phyloP scores from a whole-genome alignment of 2,888 invertebrate species.

The Eupithecia vulgata region DNA sequence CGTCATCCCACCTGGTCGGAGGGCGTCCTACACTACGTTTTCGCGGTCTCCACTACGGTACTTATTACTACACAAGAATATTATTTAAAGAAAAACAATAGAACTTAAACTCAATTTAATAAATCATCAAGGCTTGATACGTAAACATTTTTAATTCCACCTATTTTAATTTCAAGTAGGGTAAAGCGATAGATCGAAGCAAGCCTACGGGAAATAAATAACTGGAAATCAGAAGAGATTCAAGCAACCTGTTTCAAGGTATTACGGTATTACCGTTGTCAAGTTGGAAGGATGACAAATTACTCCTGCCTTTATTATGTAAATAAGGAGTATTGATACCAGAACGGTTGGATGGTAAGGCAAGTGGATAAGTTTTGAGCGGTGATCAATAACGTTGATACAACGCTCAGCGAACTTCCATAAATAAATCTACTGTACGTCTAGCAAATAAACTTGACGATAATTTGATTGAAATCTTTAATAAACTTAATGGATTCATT shows the following conservation, averaged over 20 bases:
- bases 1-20: too few relatives aligned
- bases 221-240: conserved; percentile 11
- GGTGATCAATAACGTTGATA: conserved; percentile 46
- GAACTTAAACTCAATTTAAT: neutral
- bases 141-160: too few relatives aligned
- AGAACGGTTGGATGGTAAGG: conserved; percentile 25
- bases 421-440: neutral
- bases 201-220: neutral
- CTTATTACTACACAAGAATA: too few relatives aligned
- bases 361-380: conserved; percentile 43
- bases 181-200: neutral
- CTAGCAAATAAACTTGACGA: neutral
- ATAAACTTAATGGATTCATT: neutral
- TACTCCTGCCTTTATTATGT: conserved; percentile 40
- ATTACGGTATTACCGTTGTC: conserved; percentile 33
- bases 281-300: conserved; percentile 41
- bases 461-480: neutral
- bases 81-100: neutral
- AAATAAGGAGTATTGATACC: conserved; percentile 43
- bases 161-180: neutral
- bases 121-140: neutral
- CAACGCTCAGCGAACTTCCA: conserved; percentile 33
- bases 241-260: conserved; percentile 22
- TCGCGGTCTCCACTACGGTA: too few relatives aligned
- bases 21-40: too few relatives aligned